Evolutionary conservation across 53 echinoderm and acorn worm species (phyloP).

Genomic region (Hippasteria phrygiana): DNA sequence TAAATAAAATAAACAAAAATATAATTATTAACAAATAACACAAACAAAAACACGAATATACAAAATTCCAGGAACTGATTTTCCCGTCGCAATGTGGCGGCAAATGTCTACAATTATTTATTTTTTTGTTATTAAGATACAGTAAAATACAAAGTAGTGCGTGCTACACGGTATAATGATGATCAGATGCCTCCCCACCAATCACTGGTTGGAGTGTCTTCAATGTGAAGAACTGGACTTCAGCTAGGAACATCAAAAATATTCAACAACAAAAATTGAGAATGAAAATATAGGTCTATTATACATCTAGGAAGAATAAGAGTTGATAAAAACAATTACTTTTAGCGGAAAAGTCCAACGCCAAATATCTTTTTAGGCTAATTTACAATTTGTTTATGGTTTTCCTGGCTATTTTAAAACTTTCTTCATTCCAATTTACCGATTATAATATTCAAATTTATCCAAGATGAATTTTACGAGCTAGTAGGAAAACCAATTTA

Average conservation of each 20-base stretch:
- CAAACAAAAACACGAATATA: not conserved
- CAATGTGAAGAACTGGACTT: not conserved
- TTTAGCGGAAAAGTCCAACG: conserved; percentile 41
- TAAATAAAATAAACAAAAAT: not conserved
- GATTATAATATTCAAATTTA: no score
- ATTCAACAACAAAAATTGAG: conserved; percentile 21
- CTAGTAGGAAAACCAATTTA: no score
- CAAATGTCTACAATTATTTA: conserved; percentile 52
- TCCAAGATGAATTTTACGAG: no score
- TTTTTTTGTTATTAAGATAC: conserved; percentile 55
- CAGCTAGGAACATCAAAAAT: conserved; percentile 43
- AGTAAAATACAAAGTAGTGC: conserved; percentile 66
- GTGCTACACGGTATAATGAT: conserved; percentile 22
- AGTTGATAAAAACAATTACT: conserved; percentile 13
- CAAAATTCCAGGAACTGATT: not conserved
- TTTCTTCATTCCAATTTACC: not conserved
- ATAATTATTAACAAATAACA: not conserved
- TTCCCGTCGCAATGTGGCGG: conserved; percentile 56
- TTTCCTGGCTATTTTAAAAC: not conserved
- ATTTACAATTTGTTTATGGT: not conserved
- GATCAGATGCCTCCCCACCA: not conserved
- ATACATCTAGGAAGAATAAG: conserved; percentile 62
- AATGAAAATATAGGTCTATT: conserved; percentile 63
- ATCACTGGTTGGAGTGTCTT: not conserved
- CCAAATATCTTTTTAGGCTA: conserved; percentile 7